phyloP scores from a whole-genome alignment of 2,797 vertebrate species.

The Silurus aristotelis region DNA sequence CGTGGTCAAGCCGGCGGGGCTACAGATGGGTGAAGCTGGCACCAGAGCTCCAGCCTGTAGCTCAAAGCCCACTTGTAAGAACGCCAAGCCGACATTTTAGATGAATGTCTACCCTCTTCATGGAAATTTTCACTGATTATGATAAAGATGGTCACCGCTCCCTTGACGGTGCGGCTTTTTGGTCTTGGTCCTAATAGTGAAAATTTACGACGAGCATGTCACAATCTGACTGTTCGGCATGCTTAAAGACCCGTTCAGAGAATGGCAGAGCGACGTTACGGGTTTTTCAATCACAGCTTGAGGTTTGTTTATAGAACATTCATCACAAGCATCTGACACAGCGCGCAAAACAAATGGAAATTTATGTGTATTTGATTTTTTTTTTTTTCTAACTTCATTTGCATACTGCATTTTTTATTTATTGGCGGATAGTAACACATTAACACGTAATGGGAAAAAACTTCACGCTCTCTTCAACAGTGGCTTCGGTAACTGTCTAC shows the following conservation, averaged over 20 bases:
- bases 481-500: neutral
- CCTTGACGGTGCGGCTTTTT: constrained; percentile 16
- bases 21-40: constrained; percentile 55
- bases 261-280: neutral
- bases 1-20: constrained; percentile 58
- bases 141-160: constrained; percentile 24
- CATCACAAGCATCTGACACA: constrained; percentile 28
- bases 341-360: constrained; percentile 32
- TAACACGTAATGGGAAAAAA: constrained; percentile 6
- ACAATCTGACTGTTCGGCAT: neutral
- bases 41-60: constrained; percentile 11
- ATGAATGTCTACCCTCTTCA: neutral
- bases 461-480: neutral
- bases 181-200: constrained; percentile 19
- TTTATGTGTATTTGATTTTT: constrained; percentile 30
- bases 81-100: neutral
- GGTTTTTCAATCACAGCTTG: neutral
- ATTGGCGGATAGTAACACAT: constrained; percentile 15
- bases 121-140: constrained; percentile 21
- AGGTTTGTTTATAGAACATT: constrained; percentile 20
- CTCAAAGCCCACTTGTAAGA: constrained; percentile 14
- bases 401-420: constrained; percentile 22
- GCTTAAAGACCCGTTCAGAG: neutral
- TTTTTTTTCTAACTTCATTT: constrained; percentile 6
- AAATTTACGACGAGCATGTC: constrained; percentile 13